Evolutionary conservation across 2,113 vertebrate species (phyloP), one percentile per base, ranked within the genome.

Genomic region (Lipotes vexillifer): DNA sequence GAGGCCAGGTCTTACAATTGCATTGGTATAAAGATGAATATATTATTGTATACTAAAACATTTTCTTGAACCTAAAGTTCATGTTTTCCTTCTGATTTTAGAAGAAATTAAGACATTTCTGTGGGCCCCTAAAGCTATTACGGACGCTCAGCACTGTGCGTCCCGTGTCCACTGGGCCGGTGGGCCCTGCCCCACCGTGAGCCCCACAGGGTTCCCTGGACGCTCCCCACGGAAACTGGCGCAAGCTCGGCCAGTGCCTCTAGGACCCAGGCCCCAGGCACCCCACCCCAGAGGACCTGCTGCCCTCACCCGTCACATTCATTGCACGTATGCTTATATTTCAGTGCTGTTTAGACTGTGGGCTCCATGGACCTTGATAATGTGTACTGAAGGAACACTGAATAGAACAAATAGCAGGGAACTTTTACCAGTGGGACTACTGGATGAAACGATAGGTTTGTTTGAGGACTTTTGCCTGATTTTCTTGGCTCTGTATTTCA

Each of bases 51-150:
- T 68, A 78, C 21, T 55, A 77, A 88, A 84, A 81, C 8, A 71
- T 31, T 41, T 93, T 88, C 63, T 88, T 74, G 18, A 27, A 59
- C 13, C 36, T 49, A 55, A 75, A 77, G 36, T 38, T 85, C 18
- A 36, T 59, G 17, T 88, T 90, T 96, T 90, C 49, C 27, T 94
- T 75, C 57, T 71, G 63, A 61, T 83, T 93, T 88, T 65, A 66
- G 93, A 91, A 68, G 18, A 94, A 83, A 83, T 44, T 8, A 87
- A 90, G 78, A 84, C 29, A 7, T n/a, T 78, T 52, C 36, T 36
- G 21, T 63, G 38, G 49, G 13, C 31, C 68, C 68, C 44, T 49
- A n/a, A 90, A 97, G 71, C 55, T 59, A 27, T 8, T 3, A 38
- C 3, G 38, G 84, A 15, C 6, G 3, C 41, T 93, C 7, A 7